Percentiles rank a stretch among this genome's conserved stretches.
phyloP scores from a whole-genome alignment of 1,140 invertebrate genomes.

The Brachionus angularis region DNA sequence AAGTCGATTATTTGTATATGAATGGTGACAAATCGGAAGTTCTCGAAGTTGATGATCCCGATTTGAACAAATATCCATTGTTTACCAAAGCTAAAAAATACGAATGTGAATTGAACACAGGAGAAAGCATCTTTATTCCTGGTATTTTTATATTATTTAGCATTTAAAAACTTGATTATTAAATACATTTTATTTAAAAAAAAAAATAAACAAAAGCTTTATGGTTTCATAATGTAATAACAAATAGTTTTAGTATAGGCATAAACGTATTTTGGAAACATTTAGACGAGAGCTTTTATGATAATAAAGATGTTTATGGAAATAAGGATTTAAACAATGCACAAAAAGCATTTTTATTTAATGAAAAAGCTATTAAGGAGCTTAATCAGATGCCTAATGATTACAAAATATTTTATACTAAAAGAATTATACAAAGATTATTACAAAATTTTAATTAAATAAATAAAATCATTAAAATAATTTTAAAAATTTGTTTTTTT shows the following conservation, averaged over 20 bases:
- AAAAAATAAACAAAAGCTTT: slow-evolving; percentile 54
- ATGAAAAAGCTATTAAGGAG: slow-evolving; percentile 59
- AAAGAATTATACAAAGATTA: slow-evolving; percentile 53
- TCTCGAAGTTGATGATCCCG: slow-evolving; percentile 55
- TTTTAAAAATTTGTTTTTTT: too few relatives aligned
- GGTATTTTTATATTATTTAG: slow-evolving; percentile 48
- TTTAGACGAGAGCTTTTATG: slow-evolving; percentile 58
- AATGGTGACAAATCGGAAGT: slow-evolving; percentile 64
- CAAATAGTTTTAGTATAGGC: slow-evolving; percentile 58
- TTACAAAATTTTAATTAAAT: slow-evolving; percentile 28
- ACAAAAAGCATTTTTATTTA: slow-evolving; percentile 57
- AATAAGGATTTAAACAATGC: slow-evolving; percentile 62
- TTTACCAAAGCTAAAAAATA: slow-evolving; percentile 50
- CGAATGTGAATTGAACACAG: slow-evolving; percentile 51
- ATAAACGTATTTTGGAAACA: slow-evolving; percentile 66
- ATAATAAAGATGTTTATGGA: slow-evolving; percentile 63
- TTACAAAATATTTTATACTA: slow-evolving; percentile 61
- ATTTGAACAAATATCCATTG: slow-evolving; percentile 50
- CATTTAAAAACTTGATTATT: background rate
- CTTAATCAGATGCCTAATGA: slow-evolving; percentile 60
- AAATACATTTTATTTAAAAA: background rate
- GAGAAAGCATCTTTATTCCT: slow-evolving; percentile 57
- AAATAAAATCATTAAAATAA: too few relatives aligned
- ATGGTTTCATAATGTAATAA: slow-evolving; percentile 64
- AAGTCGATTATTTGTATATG: slow-evolving; percentile 62